These are phyloP conservation scores for Synanthedon myopaeformis DNA, from an alignment of 2,888 invertebrate species.

Conservation along the genomic window DNA sequence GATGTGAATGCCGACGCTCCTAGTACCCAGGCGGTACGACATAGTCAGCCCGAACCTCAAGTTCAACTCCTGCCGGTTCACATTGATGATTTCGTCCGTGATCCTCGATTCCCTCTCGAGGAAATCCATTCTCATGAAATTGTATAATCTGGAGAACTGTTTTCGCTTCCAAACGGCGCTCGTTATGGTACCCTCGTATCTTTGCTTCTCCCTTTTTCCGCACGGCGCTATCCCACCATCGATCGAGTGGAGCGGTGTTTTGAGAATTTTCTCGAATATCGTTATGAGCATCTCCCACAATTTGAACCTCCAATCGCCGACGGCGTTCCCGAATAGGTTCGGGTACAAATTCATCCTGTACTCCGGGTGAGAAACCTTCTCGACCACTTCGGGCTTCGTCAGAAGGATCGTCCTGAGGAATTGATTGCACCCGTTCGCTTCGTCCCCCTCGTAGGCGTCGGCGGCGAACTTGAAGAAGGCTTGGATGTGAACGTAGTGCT, in stretches of 20 bases:
- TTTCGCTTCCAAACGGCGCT: conserved; percentile 41
- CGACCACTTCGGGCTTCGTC: conserved; percentile 25
- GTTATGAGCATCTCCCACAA: conserved; percentile 19
- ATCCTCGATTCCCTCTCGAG: conserved; percentile 27
- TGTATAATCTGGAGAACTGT: conserved; percentile 17
- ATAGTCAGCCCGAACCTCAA: conserved; percentile 29
- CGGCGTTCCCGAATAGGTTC: conserved; percentile 15
- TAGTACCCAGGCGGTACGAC: conserved; percentile 19
- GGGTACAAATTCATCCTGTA: conserved; percentile 28
- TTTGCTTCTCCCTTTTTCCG: conserved; percentile 24
- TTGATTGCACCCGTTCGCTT: conserved; percentile 14
- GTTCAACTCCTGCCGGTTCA: conserved; percentile 14
- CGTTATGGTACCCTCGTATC: conserved; percentile 20
- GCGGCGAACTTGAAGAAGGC: conserved; percentile 35
- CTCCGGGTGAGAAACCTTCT: conserved; percentile 18
- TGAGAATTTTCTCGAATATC: conserved; percentile 34
- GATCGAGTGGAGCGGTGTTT: conserved; percentile 21
- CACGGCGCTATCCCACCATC: conserved; percentile 22
- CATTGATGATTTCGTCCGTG: conserved; percentile 28
- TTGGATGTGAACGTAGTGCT: conserved; percentile 26
- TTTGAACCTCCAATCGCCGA: conserved; percentile 32
- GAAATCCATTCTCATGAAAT: conserved; percentile 13
- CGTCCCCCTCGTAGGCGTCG: conserved; percentile 26
- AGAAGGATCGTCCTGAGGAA: conserved; percentile 33
- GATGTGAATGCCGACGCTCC: conserved; percentile 16